Conservation (phyloP, 2,888 invertebrate genomes). For the Atethmia centrago region DNA sequence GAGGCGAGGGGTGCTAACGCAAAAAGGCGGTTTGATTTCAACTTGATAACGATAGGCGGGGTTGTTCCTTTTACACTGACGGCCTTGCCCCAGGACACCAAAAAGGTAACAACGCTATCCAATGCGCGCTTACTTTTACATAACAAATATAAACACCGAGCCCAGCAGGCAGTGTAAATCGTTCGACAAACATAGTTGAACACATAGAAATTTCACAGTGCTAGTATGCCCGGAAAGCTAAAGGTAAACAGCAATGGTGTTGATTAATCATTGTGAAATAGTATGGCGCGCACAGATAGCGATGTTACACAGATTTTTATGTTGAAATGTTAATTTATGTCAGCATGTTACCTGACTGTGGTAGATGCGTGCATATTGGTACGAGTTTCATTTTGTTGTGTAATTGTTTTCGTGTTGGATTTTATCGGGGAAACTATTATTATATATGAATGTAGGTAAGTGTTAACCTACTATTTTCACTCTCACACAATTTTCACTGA, state of each 20-base stretch:
- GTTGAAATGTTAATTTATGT: constrained; percentile 75
- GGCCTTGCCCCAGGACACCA: neutral
- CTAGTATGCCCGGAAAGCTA: constrained; percentile 73
- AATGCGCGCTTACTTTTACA: constrained; percentile 8
- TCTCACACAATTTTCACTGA: too few species aligned
- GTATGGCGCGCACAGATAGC: constrained; percentile 71
- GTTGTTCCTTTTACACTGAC: constrained; percentile 52
- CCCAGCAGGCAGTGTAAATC: constrained; percentile 34
- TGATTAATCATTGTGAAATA: constrained; percentile 85
- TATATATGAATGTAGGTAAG: neutral
- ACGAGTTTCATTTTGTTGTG: constrained; percentile 19
- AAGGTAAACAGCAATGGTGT: constrained; percentile 81
- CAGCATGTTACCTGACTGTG: constrained; percentile 43
- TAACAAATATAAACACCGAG: neutral
- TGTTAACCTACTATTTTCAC: neutral
- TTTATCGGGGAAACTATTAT: constrained; percentile 7
- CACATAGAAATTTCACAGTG: constrained; percentile 38
- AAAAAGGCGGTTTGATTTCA: constrained; percentile 84
- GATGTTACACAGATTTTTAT: constrained; percentile 73
- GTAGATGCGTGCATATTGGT: constrained; percentile 23
- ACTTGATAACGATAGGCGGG: constrained; percentile 83
- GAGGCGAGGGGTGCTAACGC: constrained; percentile 77
- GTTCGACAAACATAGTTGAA: neutral
- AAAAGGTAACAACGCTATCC: constrained; percentile 16
- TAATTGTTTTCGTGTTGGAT: constrained; percentile 42